These are phyloP conservation scores for Drosophila parabipectinata DNA, from an alignment of 1,140 invertebrate genomes.

Conservation along the genomic window DNA sequence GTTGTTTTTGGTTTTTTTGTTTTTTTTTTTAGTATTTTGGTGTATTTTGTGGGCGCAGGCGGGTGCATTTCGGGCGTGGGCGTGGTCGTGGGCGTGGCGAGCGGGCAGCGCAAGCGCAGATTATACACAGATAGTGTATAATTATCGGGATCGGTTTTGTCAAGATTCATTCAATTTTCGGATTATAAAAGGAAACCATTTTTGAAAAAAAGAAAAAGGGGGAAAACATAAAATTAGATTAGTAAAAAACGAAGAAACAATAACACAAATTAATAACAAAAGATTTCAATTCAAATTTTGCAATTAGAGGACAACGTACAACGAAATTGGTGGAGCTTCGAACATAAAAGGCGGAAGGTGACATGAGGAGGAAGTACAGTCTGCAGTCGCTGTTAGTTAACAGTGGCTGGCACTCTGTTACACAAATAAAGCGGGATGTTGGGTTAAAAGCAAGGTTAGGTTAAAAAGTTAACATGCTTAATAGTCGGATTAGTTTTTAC, in stretches of 20 bases:
- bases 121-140: conserved; percentile 45
- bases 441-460: background rate
- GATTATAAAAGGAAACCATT: conserved; percentile 49
- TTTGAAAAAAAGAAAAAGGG: conserved; percentile 65
- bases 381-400: conserved; percentile 27
- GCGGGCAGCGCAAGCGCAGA: conserved; percentile 76
- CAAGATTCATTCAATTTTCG: conserved; percentile 36
- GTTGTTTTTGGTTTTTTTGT: conserved; percentile 14
- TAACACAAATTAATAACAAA: conserved; percentile 63
- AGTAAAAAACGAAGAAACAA: conserved; percentile 72
- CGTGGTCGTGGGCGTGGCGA: conserved; percentile 66
- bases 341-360: conserved; percentile 39
- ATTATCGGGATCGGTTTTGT: conserved; percentile 70
- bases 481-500: background rate
- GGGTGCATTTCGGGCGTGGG: conserved; percentile 72
- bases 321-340: conserved; percentile 27
- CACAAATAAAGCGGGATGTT: conserved; percentile 14
- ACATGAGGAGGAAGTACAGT: conserved; percentile 18
- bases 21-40: conserved; percentile 19
- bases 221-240: conserved; percentile 81
- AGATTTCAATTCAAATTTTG: conserved; percentile 22
- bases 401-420: conserved; percentile 3
- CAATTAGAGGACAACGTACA: conserved; percentile 40
- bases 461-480: conserved; percentile 16
- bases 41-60: conserved; percentile 54